Conservation (phyloP, 1,140 invertebrate species). For the Drepana arcuata region DNA sequence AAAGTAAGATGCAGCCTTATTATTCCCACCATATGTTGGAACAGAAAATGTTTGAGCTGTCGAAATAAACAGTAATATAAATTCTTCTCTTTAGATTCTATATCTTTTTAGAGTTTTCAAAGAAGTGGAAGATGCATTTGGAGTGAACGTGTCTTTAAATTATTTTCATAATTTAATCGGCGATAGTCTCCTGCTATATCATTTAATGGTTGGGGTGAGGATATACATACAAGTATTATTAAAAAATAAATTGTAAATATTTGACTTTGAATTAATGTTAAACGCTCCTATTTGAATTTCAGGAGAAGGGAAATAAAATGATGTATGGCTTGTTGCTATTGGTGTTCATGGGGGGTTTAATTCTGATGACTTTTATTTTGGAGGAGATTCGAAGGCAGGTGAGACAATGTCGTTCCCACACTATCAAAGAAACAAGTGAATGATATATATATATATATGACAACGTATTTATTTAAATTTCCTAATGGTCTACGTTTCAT, state of each 20-base stretch:
- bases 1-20: too few species aligned
- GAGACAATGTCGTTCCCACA: neutral
- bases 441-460: too few species aligned
- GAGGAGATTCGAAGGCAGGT: slow-evolving; percentile 31
- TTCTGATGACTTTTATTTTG: slow-evolving; percentile 29
- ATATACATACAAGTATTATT: neutral
- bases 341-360: slow-evolving; percentile 22
- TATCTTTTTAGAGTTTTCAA: slow-evolving; percentile 11
- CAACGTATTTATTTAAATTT: too few species aligned
- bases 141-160: slow-evolving; percentile 11
- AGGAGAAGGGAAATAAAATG: slow-evolving; percentile 20
- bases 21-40: too few species aligned
- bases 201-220: slow-evolving; percentile 32
- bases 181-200: slow-evolving; percentile 35
- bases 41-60: too few species aligned
- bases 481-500: too few species aligned
- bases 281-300: too few species aligned
- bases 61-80: too few species aligned
- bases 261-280: too few species aligned
- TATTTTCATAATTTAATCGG: slow-evolving; percentile 27
- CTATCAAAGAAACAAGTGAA: neutral
- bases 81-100: too few species aligned
- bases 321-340: slow-evolving; percentile 21
- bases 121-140: slow-evolving; percentile 11
- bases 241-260: too few species aligned